Conservation (phyloP, 2,797 vertebrate species). For the Alca torda region DNA sequence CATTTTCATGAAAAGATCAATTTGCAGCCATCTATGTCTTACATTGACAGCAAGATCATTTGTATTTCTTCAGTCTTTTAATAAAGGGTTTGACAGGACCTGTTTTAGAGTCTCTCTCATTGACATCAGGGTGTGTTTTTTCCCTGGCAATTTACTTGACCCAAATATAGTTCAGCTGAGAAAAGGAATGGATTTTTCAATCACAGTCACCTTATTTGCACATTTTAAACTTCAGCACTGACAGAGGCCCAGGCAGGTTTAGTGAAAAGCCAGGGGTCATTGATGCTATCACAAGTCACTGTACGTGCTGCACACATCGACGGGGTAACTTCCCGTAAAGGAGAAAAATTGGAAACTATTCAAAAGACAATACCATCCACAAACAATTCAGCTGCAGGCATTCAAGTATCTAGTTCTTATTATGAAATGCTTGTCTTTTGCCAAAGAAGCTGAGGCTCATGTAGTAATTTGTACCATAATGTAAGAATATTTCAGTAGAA, state of each 20-base stretch:
- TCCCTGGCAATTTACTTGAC: not conserved
- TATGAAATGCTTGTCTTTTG: not conserved
- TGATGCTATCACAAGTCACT: not conserved
- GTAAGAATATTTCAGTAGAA: not conserved
- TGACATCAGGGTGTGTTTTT: not conserved
- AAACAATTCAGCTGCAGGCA: not conserved
- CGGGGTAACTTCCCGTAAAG: not conserved
- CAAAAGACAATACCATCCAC: not conserved
- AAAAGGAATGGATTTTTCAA: not conserved
- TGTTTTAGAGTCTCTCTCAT: not conserved
- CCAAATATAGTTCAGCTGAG: not conserved
- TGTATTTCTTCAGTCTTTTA: not conserved
- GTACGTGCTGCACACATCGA: not conserved
- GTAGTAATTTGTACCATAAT: not conserved
- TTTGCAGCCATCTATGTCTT: not conserved
- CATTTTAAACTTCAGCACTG: not conserved
- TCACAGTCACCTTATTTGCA: not conserved
- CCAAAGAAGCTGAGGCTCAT: accelerated
- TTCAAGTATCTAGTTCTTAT: not conserved
- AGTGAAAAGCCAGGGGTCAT: not conserved
- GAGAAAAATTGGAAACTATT: not conserved
- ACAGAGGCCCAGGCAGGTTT: not conserved
- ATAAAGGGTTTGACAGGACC: not conserved
- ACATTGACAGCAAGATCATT: not conserved
- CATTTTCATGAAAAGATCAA: not conserved